Evolutionary conservation across 2,113 vertebrate species (phyloP).

Genomic region (Myotis yumanensis): DNA sequence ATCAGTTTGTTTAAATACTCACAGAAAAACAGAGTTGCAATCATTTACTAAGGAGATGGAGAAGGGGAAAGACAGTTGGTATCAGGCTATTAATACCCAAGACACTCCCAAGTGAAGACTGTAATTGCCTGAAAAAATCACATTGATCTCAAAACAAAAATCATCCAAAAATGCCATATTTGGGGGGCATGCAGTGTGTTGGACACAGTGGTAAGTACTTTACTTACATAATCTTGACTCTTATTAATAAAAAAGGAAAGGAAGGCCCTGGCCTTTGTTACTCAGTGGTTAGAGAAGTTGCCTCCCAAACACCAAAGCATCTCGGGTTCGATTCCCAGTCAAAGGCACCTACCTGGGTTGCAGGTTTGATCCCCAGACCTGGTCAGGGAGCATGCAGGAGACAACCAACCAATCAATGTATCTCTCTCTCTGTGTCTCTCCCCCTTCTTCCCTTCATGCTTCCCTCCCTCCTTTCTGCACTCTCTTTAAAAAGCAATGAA

Average conservation of each 20-base stretch:
- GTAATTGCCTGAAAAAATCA: conserved; percentile 1
- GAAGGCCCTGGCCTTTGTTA: not conserved
- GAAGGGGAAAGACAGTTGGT: not conserved
- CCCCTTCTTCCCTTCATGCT: too few species aligned
- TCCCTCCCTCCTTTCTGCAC: too few species aligned
- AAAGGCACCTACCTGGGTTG: too few species aligned
- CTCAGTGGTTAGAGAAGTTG: too few species aligned
- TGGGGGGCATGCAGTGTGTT: not conserved
- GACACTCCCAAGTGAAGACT: not conserved
- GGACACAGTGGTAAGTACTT: not conserved
- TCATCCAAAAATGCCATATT: not conserved
- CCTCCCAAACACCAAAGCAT: too few species aligned
- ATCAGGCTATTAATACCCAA: not conserved
- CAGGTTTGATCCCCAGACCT: too few species aligned
- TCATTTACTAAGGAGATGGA: not conserved
- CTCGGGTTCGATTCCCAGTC: too few species aligned
- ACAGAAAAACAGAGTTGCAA: not conserved
- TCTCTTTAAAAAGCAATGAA: too few species aligned
- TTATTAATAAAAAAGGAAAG: not conserved
- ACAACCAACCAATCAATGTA: too few species aligned
- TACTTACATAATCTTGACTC: not conserved
- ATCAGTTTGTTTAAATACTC: not conserved
- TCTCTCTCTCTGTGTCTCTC: too few species aligned
- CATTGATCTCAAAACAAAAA: not conserved
- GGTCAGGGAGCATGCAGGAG: too few species aligned